Conservation (phyloP, 2,888 invertebrate genomes). For the Theretra japonica region DNA sequence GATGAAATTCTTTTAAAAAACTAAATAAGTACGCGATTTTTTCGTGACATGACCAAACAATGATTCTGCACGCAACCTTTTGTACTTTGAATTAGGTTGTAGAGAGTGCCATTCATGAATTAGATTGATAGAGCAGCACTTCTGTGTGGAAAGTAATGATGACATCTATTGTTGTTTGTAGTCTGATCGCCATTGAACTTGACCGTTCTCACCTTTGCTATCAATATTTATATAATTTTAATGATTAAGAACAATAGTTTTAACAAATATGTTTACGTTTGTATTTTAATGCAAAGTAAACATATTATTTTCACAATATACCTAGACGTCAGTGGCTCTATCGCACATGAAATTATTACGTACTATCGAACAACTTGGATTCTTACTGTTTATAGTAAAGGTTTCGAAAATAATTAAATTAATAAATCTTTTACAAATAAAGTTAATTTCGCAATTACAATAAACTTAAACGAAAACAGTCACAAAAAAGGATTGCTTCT, state of each 20-base stretch:
- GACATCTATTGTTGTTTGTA: not conserved
- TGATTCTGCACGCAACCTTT: slow-evolving; percentile 25
- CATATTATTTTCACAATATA: not conserved
- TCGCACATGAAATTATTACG: not conserved
- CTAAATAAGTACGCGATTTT: slow-evolving; percentile 39
- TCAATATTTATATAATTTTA: not conserved
- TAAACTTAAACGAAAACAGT: too few species aligned
- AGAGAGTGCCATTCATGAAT: too few species aligned
- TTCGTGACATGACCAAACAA: slow-evolving; percentile 24
- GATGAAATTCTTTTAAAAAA: slow-evolving; percentile 36
- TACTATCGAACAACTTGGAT: too few species aligned
- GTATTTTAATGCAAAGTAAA: not conserved
- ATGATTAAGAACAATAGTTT: not conserved
- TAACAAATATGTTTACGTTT: not conserved
- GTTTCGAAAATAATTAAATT: too few species aligned
- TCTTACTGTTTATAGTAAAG: too few species aligned
- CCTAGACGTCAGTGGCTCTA: not conserved
- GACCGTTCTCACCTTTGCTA: not conserved
- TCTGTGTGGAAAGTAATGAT: not conserved
- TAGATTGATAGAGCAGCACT: not conserved
- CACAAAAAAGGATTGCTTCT: too few species aligned
- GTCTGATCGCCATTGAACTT: not conserved
- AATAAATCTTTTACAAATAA: too few species aligned
- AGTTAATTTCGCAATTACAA: too few species aligned
- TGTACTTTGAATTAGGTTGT: not conserved